phyloP scores from a whole-genome alignment of 2,797 vertebrate genomes.

The Gallinago solitaria region DNA sequence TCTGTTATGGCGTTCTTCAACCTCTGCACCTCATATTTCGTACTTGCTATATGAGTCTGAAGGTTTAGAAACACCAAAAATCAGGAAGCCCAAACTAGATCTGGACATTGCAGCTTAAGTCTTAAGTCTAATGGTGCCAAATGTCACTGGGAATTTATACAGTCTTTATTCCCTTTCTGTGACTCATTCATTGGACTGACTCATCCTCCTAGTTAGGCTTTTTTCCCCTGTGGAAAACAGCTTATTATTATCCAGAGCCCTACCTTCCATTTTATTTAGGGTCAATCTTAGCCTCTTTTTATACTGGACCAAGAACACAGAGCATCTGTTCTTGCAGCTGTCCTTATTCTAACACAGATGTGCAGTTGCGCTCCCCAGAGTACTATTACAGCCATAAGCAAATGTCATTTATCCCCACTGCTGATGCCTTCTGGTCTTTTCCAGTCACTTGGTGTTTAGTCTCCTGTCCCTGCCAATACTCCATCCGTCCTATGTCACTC shows the following conservation, averaged over 20 bases:
- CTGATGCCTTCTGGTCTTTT: neutral
- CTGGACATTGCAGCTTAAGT: neutral
- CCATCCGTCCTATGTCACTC: neutral
- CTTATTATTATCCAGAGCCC: neutral
- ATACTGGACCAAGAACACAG: neutral
- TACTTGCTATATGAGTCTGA: neutral
- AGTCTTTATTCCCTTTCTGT: neutral
- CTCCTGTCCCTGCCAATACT: neutral
- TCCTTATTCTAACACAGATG: neutral
- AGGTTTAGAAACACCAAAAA: neutral
- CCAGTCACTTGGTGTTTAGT: neutral
- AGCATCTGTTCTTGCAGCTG: conserved; percentile 9
- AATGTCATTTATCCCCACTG: neutral
- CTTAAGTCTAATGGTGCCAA: neutral
- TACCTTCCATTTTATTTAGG: neutral
- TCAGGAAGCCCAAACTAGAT: neutral
- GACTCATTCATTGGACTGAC: neutral
- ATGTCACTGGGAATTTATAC: neutral
- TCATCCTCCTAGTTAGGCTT: neutral
- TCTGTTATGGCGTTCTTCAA: neutral
- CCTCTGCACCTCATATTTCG: neutral
- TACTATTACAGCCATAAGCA: neutral
- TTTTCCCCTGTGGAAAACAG: neutral
- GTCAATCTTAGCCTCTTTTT: neutral
- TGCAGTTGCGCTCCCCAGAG: neutral